Base-by-base conservation (phyloP, 2,888 invertebrate genomes). In the Andricus curvator region DNA sequence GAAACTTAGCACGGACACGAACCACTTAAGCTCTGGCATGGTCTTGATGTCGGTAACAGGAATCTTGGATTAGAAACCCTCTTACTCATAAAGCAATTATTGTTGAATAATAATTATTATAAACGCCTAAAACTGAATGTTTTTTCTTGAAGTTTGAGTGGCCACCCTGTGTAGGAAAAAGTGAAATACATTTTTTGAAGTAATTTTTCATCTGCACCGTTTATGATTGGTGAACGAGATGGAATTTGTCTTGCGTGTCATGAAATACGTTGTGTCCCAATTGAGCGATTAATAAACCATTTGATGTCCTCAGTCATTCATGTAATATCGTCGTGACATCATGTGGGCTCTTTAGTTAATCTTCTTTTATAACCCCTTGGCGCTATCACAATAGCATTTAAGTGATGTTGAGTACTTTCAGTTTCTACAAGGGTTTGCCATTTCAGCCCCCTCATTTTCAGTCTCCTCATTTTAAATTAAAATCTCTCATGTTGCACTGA, bases 221-320 rank as follows among this genome's bases (percentile, higher is more conserved):
- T 41, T 41, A 48, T 51, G 51, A 51, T 51, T 8, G 17, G 51
- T 20, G 51, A 17, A 20, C 51, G 51, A 20, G 51, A 51, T 20
- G 17, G 20, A 51, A n/a, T 51, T n/a, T 20, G 8, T 51, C 20
- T 51, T 51, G 20, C 8, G 51, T 51, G 51, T 51, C 51, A 51
- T 51, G 20, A 51, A 20, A 51, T 20, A 51, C 51, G 51, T 51
- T 17, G 51, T 51, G 20, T 51, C 17, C 33, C 65, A 65, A 65
- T 65, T 65, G 65, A 65, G 17, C n/a, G 33, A 25, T 25, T 65
- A 65, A 22, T 65, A 65, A 65, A 65, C 29, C 65, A 65, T 65
- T 65, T 33, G 65, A 33, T 33, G 65, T 33, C 25, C 8, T 65
- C 65, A 37, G 37, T 37, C 37, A 37, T 37, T 37, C 37, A 37